Conservation (phyloP, 1,140 invertebrate genomes). For the Diorhabda carinulata region DNA sequence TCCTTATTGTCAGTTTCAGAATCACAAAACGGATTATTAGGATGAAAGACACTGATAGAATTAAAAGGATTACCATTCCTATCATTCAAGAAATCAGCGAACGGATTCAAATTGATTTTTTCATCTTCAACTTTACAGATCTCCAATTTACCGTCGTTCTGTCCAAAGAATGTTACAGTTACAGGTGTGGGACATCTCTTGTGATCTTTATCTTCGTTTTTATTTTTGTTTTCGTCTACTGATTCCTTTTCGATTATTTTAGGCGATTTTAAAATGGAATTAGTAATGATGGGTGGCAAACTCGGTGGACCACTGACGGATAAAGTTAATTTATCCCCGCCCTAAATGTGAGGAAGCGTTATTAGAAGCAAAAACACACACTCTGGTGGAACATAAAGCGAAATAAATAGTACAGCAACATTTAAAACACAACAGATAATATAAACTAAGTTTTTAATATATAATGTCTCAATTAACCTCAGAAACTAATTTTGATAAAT, state of each 20-base stretch:
- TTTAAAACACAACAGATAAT: not conserved
- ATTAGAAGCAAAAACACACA: constrained; percentile 5
- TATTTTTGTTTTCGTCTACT: constrained; percentile 16
- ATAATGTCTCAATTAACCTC: no score
- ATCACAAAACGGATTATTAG: constrained; percentile 45
- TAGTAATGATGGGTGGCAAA: constrained; percentile 29
- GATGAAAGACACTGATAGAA: constrained; percentile 27
- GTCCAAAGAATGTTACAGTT: constrained; percentile 56
- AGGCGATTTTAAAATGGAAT: constrained; percentile 22
- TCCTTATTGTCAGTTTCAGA: constrained; percentile 29
- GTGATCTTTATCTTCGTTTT: constrained; percentile 28
- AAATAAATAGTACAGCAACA: constrained; percentile 3
- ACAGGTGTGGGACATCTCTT: constrained; percentile 50
- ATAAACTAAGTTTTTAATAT: not conserved
- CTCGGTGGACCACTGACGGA: constrained; percentile 51
- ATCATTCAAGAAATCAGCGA: constrained; percentile 51
- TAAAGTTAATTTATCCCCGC: constrained; percentile 71
- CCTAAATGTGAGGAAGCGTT: constrained; percentile 44
- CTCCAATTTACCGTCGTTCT: constrained; percentile 50
- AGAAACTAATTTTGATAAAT: no score
- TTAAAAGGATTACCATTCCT: constrained; percentile 54
- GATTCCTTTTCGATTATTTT: constrained; percentile 25
- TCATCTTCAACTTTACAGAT: constrained; percentile 29
- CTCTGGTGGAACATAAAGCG: not conserved
- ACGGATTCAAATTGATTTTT: constrained; percentile 41